Base-by-base conservation (phyloP, 2,888 invertebrate genomes). In the Perithous albicinctus region DNA sequence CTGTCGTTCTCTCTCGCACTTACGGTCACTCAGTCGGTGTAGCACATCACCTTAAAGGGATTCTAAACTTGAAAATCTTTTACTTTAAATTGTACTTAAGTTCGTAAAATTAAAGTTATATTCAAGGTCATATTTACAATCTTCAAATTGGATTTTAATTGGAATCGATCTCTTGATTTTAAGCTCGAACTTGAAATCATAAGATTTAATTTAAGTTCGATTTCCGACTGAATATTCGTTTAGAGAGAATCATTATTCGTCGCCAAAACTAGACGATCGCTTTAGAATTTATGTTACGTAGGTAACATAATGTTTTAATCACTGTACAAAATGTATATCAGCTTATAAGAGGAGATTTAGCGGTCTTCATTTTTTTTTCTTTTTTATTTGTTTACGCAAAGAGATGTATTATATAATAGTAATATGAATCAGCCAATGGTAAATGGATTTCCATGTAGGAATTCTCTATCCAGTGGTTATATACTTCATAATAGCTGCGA, bases 311-410 rank as follows among this genome's bases (percentile, higher is more conserved):
- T 75, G 70, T 75, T 78, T 70, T 51, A 70, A 75, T 70, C 18
- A 82, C 48, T 82, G 82, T 79, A 79, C 79, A 79, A 82, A 79
- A 66, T 82, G 81, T 78, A 77, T 77, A 81, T 77, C 80, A 59
- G 77, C 59, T 72, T 73, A 29, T 41, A 29, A n/a, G n/a, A 76
- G 59, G 18, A 77, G 77, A 66, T 51, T 80, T 51, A 59, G 51
- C 43, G 26, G 56, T n/a, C n/a, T n/a, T n/a, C n/a, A 54, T 18
- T 59, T 32, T 43, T 23, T 35, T 70, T 32, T 48, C 41, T 8
- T 32, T 63, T 61, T 59, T 77, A 73, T n/a, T n/a, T n/a, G 77
- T 69, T 46, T 70, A 77, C 32, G 61, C 72, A 48, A 63, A 73
- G 66, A 80, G 67, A 61, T 80, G 73, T 66, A 72, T 74, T 43